These are phyloP conservation scores for Spicauda simplicius DNA, from an alignment of 2,888 invertebrate genomes.

Conservation along the genomic window DNA sequence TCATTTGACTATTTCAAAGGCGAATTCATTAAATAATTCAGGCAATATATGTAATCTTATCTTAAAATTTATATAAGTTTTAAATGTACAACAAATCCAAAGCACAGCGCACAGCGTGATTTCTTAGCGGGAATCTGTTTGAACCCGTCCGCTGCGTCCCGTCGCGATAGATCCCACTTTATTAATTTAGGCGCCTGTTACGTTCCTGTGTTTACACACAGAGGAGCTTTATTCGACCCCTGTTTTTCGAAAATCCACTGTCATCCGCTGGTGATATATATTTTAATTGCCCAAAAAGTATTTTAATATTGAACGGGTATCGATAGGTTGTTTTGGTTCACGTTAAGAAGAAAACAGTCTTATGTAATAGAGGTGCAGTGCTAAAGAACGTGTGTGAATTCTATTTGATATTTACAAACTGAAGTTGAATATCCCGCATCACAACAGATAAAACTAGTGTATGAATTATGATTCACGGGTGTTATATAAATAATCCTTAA, in stretches of 20 bases:
- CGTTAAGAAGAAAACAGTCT: not conserved
- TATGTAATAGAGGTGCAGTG: too few species aligned
- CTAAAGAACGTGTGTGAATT: too few species aligned
- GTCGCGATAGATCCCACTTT: slow-evolving; percentile 48
- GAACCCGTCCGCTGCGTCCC: slow-evolving; percentile 59
- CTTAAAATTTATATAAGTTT: not conserved
- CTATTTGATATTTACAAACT: too few species aligned
- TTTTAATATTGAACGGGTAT: too few species aligned
- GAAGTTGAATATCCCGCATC: too few species aligned
- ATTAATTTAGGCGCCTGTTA: slow-evolving; percentile 82
- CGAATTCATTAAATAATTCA: too few species aligned
- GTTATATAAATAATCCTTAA: too few species aligned
- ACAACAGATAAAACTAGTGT: too few species aligned
- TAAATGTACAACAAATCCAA: not conserved
- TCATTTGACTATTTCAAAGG: too few species aligned
- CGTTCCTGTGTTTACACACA: slow-evolving; percentile 66
- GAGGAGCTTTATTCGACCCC: slow-evolving; percentile 70
- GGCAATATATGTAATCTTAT: too few species aligned
- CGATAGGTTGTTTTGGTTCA: not conserved
- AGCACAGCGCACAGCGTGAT: slow-evolving; percentile 41
- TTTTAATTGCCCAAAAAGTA: not conserved
- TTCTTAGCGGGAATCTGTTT: slow-evolving; percentile 75
- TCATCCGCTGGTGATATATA: not conserved
- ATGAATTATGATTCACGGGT: too few species aligned
- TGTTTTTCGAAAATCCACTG: slow-evolving; percentile 39